These are phyloP conservation scores for Gadopsis marmoratus DNA, from an alignment of 2,797 vertebrate genomes.

Conservation along the genomic window DNA sequence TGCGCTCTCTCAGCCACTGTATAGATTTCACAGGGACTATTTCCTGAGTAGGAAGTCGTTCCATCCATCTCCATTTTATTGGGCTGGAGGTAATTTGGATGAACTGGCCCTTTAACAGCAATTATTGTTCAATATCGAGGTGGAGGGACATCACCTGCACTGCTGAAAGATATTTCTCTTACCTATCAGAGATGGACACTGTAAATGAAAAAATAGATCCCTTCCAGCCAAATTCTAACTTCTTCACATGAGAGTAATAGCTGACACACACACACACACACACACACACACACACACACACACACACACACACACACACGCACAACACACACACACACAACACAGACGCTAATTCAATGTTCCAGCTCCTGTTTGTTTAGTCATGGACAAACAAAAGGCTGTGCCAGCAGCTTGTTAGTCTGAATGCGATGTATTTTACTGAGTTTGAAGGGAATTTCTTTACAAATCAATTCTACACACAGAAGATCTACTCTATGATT, in stretches of 20 bases:
- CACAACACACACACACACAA: too few species aligned
- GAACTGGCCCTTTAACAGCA: not conserved
- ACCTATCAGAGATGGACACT: not conserved
- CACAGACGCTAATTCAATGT: constrained; percentile 48
- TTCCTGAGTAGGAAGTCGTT: not conserved
- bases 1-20: not conserved
- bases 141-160: not conserved
- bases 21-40: not conserved
- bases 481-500: constrained; percentile 46
- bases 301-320: constrained; percentile 4
- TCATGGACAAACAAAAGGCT: constrained; percentile 53
- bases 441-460: constrained; percentile 53
- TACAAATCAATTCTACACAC: constrained; percentile 63
- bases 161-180: not conserved
- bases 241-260: constrained; percentile 26
- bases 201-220: constrained; percentile 17
- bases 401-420: constrained; percentile 46
- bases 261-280: constrained; percentile 8
- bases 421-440: constrained; percentile 59
- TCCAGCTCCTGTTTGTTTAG: constrained; percentile 56
- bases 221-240: constrained; percentile 25
- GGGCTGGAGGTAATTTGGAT: not conserved
- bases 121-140: not conserved
- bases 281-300: too few species aligned
- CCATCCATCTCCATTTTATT: not conserved